Conservation (phyloP, 1,140 invertebrate species). For the Steinernema feltiae region DNA sequence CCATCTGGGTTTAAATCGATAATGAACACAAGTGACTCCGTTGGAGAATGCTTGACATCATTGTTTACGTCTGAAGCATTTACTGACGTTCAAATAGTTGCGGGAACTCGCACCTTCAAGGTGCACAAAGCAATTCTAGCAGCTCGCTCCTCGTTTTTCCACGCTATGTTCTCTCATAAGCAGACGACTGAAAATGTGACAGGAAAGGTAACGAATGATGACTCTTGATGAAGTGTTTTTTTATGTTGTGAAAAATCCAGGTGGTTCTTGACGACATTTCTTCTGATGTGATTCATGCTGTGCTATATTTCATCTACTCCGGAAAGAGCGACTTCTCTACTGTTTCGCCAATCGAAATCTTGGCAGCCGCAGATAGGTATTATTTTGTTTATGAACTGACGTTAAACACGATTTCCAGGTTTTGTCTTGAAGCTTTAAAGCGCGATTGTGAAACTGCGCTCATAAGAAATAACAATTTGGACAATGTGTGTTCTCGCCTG, state of each 20-base stretch:
- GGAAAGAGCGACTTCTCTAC: not conserved
- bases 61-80: conserved; percentile 19
- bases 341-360: conserved; percentile 15
- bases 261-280: conserved; percentile 25
- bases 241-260: conserved; percentile 15
- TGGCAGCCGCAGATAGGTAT: conserved; percentile 29
- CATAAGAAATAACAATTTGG: not conserved
- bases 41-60: not conserved
- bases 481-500: conserved; percentile 19
- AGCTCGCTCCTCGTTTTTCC: conserved; percentile 49
- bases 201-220: not conserved
- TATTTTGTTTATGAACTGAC: not conserved
- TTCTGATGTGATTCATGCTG: not conserved
- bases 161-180: conserved; percentile 36
- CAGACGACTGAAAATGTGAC: conserved; percentile 20
- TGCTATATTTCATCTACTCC: conserved; percentile 25
- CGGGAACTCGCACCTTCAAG: conserved; percentile 23
- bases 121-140: conserved; percentile 46
- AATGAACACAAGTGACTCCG: not conserved
- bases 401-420: conserved; percentile 16
- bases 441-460: not conserved
- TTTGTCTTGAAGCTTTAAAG: conserved; percentile 19
- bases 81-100: conserved; percentile 30
- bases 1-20: too few species aligned
- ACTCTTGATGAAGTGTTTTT: not conserved